Percentiles rank a stretch among this genome's conserved stretches.
Conservation (phyloP, 2,113 vertebrate species). For the Galemys pyrenaicus region DNA sequence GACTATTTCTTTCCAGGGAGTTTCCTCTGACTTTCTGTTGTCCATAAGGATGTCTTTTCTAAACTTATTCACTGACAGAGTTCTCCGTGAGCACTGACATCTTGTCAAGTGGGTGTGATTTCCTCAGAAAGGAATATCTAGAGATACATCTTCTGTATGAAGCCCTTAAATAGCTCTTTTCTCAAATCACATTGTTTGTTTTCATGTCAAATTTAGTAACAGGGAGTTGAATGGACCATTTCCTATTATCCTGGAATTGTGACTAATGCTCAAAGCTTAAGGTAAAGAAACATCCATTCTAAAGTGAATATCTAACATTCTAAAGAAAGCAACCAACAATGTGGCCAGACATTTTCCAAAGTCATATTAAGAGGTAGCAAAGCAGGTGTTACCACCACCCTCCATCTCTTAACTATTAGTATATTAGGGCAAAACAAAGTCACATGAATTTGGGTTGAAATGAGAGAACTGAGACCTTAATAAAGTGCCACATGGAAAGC, state of each 20-base stretch:
- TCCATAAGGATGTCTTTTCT: background rate
- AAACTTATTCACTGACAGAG: background rate
- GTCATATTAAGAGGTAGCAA: background rate
- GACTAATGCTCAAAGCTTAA: conserved; percentile 12
- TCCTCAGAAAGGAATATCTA: background rate
- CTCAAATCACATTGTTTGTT: conserved; percentile 11
- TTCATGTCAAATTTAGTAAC: conserved; percentile 60
- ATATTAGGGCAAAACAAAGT: background rate
- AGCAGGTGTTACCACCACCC: too few relatives aligned
- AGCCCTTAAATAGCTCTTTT: conserved; percentile 1
- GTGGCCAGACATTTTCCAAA: background rate
- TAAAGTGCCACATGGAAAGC: background rate
- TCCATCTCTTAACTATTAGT: background rate
- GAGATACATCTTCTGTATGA: background rate
- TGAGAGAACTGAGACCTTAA: background rate
- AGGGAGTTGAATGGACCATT: conserved; percentile 18
- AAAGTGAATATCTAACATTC: background rate
- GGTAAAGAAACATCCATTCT: conserved; percentile 14
- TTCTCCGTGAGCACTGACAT: background rate
- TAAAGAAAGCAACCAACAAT: conserved; percentile 2
- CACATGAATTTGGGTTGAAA: background rate
- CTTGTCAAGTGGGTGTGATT: background rate
- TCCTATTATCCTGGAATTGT: conserved; percentile 54
- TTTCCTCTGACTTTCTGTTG: background rate
- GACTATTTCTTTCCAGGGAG: background rate